Percentiles rank a stretch among this genome's conserved stretches.
Evolutionary conservation across 2,113 vertebrate species (phyloP).

Genomic region (Strix aluco): DNA sequence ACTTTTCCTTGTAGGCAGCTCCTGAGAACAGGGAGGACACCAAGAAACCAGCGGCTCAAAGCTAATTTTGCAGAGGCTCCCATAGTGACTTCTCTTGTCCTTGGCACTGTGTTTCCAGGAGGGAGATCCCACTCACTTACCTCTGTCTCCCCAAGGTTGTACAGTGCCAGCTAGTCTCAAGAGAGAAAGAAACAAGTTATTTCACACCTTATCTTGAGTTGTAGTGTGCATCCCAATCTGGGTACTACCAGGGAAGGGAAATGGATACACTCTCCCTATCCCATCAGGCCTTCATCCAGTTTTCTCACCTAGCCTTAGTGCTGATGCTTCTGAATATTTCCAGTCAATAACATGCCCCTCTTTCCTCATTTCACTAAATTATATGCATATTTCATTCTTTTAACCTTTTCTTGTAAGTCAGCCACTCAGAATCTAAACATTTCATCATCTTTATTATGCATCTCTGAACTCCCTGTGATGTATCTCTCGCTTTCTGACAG

Average conservation of each 20-base stretch:
- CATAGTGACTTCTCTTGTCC: neutral
- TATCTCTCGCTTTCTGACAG: slow-evolving; percentile 23
- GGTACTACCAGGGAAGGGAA: neutral
- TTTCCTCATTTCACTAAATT: slow-evolving; percentile 36
- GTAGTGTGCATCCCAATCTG: neutral
- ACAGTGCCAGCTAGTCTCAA: neutral
- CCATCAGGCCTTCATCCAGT: neutral
- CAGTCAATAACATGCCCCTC: neutral
- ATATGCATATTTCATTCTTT: slow-evolving; percentile 36
- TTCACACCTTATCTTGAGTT: neutral
- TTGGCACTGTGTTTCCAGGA: neutral
- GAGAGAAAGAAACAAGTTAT: neutral
- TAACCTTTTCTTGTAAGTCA: slow-evolving; percentile 41
- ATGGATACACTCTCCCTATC: neutral
- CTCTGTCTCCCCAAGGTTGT: neutral
- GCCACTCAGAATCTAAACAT: slow-evolving; percentile 21
- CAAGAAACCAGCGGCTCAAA: neutral
- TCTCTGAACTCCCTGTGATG: slow-evolving; percentile 17
- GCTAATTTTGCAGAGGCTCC: neutral
- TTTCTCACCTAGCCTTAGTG: neutral
- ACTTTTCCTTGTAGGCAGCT: neutral
- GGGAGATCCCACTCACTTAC: neutral
- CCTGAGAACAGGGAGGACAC: neutral
- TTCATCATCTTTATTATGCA: slow-evolving; percentile 39
- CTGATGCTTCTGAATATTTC: neutral